Evolutionary conservation across 2,888 invertebrate species (phyloP).

Genomic region (Eurytoma californica): DNA sequence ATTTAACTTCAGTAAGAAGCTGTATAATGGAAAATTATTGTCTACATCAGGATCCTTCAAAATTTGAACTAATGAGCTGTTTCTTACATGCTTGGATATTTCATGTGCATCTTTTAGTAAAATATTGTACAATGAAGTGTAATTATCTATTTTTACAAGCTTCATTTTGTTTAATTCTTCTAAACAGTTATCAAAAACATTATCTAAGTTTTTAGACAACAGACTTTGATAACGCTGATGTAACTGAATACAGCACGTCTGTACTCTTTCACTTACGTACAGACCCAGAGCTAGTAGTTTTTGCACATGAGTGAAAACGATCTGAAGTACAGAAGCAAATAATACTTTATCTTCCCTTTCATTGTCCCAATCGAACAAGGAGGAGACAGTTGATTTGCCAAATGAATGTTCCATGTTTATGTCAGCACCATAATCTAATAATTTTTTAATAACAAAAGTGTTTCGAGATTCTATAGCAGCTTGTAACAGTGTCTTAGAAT

Average conservation of each 20-base stretch:
- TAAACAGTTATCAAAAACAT: not conserved
- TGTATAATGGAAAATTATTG: not conserved
- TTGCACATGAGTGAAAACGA: not conserved
- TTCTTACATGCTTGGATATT: not conserved
- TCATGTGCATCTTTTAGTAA: not conserved
- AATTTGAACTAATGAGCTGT: not conserved
- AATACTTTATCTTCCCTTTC: no score
- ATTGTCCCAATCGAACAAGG: no score
- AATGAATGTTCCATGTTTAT: not conserved
- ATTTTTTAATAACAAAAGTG: not conserved
- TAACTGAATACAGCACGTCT: not conserved
- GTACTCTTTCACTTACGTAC: not conserved
- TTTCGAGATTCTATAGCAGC: not conserved
- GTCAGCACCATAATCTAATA: slow-evolving; percentile 5
- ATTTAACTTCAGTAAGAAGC: not conserved
- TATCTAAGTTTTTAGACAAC: not conserved
- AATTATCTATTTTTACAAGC: not conserved
- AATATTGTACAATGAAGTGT: not conserved
- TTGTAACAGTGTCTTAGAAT: not conserved
- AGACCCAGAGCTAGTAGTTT: not conserved
- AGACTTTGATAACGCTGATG: not conserved
- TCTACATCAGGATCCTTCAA: not conserved
- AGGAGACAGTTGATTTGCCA: no score
- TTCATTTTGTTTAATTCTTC: not conserved
- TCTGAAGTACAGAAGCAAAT: not conserved